A percentile compares a stretch with the other conserved stretches of the same genome.
Conservation (phyloP, 2,797 vertebrate genomes). For the Myripristis jacobus region DNA sequence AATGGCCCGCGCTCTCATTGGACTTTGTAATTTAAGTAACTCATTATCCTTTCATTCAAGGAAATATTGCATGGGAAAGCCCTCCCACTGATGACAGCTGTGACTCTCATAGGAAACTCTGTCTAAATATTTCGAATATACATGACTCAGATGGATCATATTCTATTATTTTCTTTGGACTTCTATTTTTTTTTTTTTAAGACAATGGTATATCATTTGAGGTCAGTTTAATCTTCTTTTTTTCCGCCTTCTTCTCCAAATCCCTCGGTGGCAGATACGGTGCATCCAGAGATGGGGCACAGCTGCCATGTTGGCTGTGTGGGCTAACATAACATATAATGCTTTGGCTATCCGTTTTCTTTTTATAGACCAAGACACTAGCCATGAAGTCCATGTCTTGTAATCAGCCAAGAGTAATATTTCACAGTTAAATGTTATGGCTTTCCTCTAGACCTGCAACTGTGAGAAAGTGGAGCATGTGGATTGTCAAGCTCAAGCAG, state of each 20-base stretch:
- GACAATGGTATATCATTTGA: constrained; percentile 44
- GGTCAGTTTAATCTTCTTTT: constrained; percentile 49
- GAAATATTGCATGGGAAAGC: constrained; percentile 51
- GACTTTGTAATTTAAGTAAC: constrained; percentile 35
- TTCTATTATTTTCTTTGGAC: constrained; percentile 57
- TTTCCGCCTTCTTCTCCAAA: constrained; percentile 49
- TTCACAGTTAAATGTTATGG: constrained; percentile 56
- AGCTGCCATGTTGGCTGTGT: constrained; percentile 77
- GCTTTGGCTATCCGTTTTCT: constrained; percentile 74
- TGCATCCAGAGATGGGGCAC: constrained; percentile 76
- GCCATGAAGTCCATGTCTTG: constrained; percentile 77
- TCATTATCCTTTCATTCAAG: constrained; percentile 75
- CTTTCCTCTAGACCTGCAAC: constrained; percentile 47
- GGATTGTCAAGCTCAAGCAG: background rate
- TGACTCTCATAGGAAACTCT: constrained; percentile 56
- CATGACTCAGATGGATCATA: constrained; percentile 51
- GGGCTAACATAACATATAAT: constrained; percentile 68
- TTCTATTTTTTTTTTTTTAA: constrained; percentile 67
- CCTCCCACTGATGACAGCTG: constrained; percentile 76
- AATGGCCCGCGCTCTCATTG: constrained; percentile 37
- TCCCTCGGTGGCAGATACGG: constrained; percentile 74
- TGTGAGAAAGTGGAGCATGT: constrained; percentile 47
- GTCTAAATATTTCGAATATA: constrained; percentile 74
- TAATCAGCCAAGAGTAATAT: constrained; percentile 75
- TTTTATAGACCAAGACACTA: constrained; percentile 78